phyloP scores from a whole-genome alignment of 2,797 vertebrate genomes.

The Gephyroberyx darwinii region DNA sequence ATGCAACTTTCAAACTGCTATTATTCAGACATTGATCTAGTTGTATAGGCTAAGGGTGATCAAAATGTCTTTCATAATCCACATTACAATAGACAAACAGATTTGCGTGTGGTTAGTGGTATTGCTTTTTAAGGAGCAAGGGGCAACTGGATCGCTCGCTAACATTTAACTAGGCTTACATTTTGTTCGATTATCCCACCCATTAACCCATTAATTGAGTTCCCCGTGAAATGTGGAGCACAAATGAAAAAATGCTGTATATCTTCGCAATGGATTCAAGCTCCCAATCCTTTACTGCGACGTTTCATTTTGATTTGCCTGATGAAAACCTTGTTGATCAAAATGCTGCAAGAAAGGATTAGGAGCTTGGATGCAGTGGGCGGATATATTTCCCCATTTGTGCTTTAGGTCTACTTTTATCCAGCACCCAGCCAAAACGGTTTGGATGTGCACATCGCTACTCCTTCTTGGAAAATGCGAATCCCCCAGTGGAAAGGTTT shows the following conservation, averaged over 20 bases:
- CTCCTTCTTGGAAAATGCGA: slow-evolving; percentile 28
- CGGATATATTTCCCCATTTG: slow-evolving; percentile 13
- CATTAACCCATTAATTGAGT: too few relatives aligned
- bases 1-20: too few relatives aligned
- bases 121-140: too few relatives aligned
- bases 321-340: slow-evolving; percentile 19
- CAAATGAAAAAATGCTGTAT: slow-evolving; percentile 4
- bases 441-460: slow-evolving; percentile 4
- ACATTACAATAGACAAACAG: too few relatives aligned
- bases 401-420: slow-evolving; percentile 17
- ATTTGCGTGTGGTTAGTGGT: too few relatives aligned
- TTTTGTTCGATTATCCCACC: too few relatives aligned
- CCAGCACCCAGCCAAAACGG: slow-evolving; percentile 15
- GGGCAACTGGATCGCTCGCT: too few relatives aligned
- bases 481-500: slow-evolving; percentile 8
- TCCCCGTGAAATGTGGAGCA: slow-evolving; percentile 9
- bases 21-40: too few relatives aligned
- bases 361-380: not conserved
- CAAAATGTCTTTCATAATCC: too few relatives aligned
- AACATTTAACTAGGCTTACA: not conserved
- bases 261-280: slow-evolving; percentile 19
- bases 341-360: slow-evolving; percentile 23
- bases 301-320: not conserved
- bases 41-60: too few relatives aligned
- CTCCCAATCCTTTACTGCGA: slow-evolving; percentile 1